Conservation (phyloP, 2,113 vertebrate genomes). For the Geococcyx californianus region DNA sequence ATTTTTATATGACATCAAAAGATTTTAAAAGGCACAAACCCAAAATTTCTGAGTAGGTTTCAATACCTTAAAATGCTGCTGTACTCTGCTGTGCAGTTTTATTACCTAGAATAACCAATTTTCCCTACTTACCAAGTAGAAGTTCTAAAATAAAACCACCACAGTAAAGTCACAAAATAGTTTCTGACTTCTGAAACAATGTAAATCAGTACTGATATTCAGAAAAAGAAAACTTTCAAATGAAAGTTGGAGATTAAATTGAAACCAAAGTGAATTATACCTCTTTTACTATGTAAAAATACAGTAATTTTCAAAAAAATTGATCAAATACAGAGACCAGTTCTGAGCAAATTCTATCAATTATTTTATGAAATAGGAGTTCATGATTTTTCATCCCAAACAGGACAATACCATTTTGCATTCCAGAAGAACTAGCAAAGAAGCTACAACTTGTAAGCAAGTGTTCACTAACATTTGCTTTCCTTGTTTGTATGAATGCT, state of each 20-base stretch:
- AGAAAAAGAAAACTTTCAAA: background rate
- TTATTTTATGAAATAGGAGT: background rate
- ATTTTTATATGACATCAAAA: background rate
- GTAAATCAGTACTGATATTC: background rate
- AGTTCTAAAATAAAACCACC: background rate
- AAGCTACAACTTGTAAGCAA: background rate
- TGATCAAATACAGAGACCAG: background rate
- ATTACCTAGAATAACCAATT: background rate
- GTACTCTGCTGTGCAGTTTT: background rate
- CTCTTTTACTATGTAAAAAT: background rate
- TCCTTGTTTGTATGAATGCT: background rate
- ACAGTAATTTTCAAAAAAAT: background rate
- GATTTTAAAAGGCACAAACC: background rate
- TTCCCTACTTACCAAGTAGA: background rate
- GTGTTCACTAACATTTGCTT: background rate
- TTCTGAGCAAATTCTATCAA: background rate
- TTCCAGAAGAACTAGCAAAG: background rate
- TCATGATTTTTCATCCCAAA: accelerated
- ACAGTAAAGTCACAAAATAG: background rate
- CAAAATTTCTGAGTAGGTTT: background rate
- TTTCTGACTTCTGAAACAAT: background rate
- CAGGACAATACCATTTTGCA: accelerated
- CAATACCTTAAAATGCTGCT: background rate
- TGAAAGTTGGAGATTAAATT: background rate
- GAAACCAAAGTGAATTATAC: background rate